Evolutionary conservation across 1,140 invertebrate species (phyloP).

Genomic region (Cherax quadricarinatus): DNA sequence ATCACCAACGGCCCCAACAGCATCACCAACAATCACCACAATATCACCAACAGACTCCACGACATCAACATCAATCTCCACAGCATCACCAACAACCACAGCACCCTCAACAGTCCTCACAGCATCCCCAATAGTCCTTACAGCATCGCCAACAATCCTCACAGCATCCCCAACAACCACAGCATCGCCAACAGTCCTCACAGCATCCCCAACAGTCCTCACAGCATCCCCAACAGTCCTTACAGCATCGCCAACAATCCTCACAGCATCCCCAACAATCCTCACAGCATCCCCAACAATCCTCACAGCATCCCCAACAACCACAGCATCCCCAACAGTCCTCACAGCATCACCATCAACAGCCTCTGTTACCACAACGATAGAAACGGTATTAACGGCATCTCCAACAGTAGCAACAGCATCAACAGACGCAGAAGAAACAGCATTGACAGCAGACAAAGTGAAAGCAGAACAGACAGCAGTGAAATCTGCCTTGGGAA

Average conservation of each 20-base stretch:
- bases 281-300: background rate
- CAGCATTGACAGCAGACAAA: background rate
- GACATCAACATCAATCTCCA: background rate
- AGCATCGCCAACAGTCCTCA: slow-evolving; percentile 10
- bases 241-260: background rate
- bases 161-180: background rate
- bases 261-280: background rate
- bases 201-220: background rate
- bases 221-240: background rate
- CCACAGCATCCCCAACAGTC: slow-evolving; percentile 3
- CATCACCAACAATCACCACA: background rate
- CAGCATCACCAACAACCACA: background rate
- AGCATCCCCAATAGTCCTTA: background rate
- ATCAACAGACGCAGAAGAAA: background rate
- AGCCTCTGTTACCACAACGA: too few species aligned
- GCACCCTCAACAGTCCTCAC: background rate
- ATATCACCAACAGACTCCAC: slow-evolving; percentile 10
- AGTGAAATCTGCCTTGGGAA: background rate
- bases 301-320: background rate
- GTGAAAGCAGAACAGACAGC: too few species aligned
- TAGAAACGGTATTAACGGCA: too few species aligned
- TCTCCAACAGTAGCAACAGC: too few species aligned
- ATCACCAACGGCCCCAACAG: background rate
- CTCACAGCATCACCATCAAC: background rate
- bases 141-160: background rate